Evolutionary conservation across 1,140 invertebrate genomes (phyloP), one percentile per base, ranked within the genome.

Genomic region (Oryzaephilus surinamensis): DNA sequence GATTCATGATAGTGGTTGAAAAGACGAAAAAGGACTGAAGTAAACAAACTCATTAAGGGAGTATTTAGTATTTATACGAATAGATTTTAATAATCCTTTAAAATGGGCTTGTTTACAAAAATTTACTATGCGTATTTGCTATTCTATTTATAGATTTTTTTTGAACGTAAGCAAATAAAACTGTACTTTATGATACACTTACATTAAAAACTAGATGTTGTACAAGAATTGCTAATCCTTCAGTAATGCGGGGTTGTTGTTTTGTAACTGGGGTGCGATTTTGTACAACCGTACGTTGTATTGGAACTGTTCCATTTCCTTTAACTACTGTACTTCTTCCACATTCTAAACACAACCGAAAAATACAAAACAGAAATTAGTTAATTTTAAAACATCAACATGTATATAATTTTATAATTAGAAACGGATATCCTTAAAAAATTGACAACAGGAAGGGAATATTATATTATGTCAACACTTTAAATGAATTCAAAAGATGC

Each of bases 181-280:
- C n/a, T n/a, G n/a, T n/a, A n/a, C n/a, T n/a, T n/a, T n/a, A n/a
- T n/a, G n/a, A n/a, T 24, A 6, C 30, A 66, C 73, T 72, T 62
- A 84, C 79, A 59, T 79, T 70, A 57, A 72, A 73, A 41, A 79
- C 76, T 32, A 82, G 64, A 60, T 82, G 79, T 53, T 81, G 76
- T 27, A 83, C 70, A 18, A 81, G 69, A 13, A 81, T 71, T 11
- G 76, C 76, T 15, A 84, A 60, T 0, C 78, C 79, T 56, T 82
- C 76, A 6, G 79, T 67, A 15, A 72, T 67, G 6, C 59, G 51
- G 15, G 70, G 62, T 23, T 61, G 50, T 21, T 60, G 59, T 27
- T 54, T 41, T 37, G 38, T 35, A 38, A 40, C 27, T 32, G 38
- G 12, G 14, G 43, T 30, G 43, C 50, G 37, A 12, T 45, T 42